A percentile compares a stretch with the other conserved stretches of the same genome.
Conservation (phyloP, 2,797 vertebrate genomes). For the Lerista edwardsae region DNA sequence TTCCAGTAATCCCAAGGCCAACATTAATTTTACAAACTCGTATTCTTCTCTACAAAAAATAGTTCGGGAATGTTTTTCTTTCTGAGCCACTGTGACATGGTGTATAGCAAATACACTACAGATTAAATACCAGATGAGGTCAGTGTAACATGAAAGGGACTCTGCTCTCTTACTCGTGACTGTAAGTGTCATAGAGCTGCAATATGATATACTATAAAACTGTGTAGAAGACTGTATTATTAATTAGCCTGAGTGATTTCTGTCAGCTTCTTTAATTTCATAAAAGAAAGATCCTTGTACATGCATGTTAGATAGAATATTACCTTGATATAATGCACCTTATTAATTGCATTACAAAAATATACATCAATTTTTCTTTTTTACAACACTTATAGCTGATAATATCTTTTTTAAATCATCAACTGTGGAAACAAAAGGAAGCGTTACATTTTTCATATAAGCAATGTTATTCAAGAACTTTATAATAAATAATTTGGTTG, state of each 20-base stretch:
- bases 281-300: not conserved
- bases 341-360: constrained; percentile 16
- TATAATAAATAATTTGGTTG: not conserved
- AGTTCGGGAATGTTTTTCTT: constrained; percentile 11
- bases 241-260: constrained; percentile 23
- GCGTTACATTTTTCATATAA: not conserved
- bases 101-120: not conserved
- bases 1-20: constrained; percentile 37
- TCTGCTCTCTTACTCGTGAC: constrained; percentile 26
- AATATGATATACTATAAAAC: not conserved
- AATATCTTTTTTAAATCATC: not conserved
- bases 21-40: constrained; percentile 39
- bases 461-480: not conserved
- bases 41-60: constrained; percentile 26
- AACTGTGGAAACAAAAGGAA: not conserved
- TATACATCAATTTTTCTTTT: not conserved
- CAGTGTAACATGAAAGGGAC: constrained; percentile 31
- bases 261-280: constrained; percentile 36
- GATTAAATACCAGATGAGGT: constrained; percentile 9
- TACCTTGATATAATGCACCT: not conserved
- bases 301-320: constrained; percentile 12
- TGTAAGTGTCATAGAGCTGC: constrained; percentile 16
- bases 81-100: constrained; percentile 7
- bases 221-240: not conserved
- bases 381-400: not conserved